Evolutionary conservation across 2,113 vertebrate genomes (phyloP), one percentile per base, ranked within the genome.

Genomic region (Pollachius pollachius): DNA sequence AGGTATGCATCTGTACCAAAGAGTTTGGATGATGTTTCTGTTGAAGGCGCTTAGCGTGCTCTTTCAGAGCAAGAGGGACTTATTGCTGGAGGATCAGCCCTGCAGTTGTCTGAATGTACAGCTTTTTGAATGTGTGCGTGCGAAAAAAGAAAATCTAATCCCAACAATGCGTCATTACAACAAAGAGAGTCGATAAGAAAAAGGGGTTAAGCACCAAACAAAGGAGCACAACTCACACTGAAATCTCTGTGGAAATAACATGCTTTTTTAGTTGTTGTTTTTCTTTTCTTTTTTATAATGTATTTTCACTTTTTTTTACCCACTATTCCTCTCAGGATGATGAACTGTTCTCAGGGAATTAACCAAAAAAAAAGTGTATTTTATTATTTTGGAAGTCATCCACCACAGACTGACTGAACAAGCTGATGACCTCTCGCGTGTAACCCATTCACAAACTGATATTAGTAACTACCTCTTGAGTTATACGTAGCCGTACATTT

Each of bases 301-400:
- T 88, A 80, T 89, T 87, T 84, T 86, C 85, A 57, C 54, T 76
- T 87, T 85, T 89, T 48, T 90, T 84, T 90, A 92, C 86, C 81
- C 87, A 88, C 81, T 94, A 92, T 93, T 93, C 93, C 92, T 90
- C 97, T 98, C 97, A 98, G 97, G 97, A 97, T 93, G 94, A 96
- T 94, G 85, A 96, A 94, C 93, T 96, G 93, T 94, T 94, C 97
- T 98, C 97, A 98, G 97, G 96, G 96, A 99, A 96, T 93, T 92
- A 94, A 95, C 93, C 94, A 94, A 92, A 89, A 87, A 93, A 92
- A 19, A 41, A 65, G 92, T 93, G 86, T 90, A 88, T 90, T 83
- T 89, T 94, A 92, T 94, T 94, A 89, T 94, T 95, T 94, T 91
- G 88, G 91, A 87, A 91, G 83, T 90, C 87, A 88, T 90, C 89